Conservation (phyloP, 2,888 invertebrate genomes). For the Trichopoda pennipes region DNA sequence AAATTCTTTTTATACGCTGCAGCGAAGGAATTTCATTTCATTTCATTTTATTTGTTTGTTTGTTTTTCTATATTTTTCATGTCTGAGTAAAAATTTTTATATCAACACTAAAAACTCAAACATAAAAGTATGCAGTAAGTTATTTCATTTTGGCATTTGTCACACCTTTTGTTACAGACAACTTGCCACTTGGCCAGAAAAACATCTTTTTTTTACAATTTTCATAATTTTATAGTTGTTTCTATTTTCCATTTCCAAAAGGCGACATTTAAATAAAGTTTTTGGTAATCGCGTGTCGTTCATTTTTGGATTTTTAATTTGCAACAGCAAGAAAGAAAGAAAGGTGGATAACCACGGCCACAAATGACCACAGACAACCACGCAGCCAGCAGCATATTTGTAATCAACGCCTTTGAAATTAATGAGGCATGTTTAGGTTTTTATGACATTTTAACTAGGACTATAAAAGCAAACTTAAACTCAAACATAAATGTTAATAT, state of each 20-base stretch:
- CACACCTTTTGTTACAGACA: constrained; percentile 78
- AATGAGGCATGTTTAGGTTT: constrained; percentile 81
- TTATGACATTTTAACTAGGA: constrained; percentile 81
- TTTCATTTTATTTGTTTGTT: constrained; percentile 48
- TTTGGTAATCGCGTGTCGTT: constrained; percentile 67
- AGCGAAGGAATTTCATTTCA: constrained; percentile 67
- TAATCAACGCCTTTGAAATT: constrained; percentile 77
- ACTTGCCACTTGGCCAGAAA: constrained; percentile 65
- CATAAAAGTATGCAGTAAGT: constrained; percentile 58
- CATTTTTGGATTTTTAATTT: constrained; percentile 5
- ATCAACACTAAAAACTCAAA: constrained; percentile 33
- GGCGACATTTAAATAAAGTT: constrained; percentile 65
- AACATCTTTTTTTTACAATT: constrained; percentile 19
- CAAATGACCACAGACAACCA: constrained; percentile 19
- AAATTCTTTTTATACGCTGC: constrained; percentile 57
- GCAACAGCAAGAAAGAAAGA: constrained; percentile 3
- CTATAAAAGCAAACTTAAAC: constrained; percentile 71
- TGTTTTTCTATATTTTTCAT: constrained; percentile 38
- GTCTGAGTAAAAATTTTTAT: constrained; percentile 45
- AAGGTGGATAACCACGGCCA: constrained; percentile 35
- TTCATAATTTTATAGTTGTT: neutral
- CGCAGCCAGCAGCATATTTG: constrained; percentile 43
- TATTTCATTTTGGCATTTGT: constrained; percentile 73
- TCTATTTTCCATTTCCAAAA: neutral
- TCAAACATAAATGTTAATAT: too few species aligned